phyloP scores from a whole-genome alignment of 2,113 vertebrate species.

The Gallinago media region DNA sequence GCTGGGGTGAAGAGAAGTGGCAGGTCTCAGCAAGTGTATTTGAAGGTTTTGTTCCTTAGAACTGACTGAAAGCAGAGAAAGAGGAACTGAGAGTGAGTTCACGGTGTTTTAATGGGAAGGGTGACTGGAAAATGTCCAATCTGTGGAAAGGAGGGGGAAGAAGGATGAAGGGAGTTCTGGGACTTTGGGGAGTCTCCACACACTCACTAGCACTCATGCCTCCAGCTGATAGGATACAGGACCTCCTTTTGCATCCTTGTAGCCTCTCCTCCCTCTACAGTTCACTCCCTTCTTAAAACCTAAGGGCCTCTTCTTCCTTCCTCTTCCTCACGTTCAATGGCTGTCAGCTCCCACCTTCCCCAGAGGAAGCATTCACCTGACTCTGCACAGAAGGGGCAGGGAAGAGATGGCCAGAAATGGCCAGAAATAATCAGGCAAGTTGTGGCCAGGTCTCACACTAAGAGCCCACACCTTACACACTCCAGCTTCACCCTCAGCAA shows the following conservation, averaged over 20 bases:
- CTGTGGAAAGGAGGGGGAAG: not conserved
- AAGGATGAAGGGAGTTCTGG: not conserved
- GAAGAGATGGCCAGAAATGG: not conserved
- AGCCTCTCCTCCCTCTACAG: not conserved
- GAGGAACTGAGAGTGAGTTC: not conserved
- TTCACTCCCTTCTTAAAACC: not conserved
- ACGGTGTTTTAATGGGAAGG: not conserved
- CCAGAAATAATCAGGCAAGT: not conserved
- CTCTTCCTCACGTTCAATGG: not conserved
- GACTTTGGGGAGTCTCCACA: not conserved
- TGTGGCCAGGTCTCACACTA: not conserved
- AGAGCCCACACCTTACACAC: not conserved
- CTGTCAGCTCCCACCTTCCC: not conserved
- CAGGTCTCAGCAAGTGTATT: not conserved
- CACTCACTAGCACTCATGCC: not conserved
- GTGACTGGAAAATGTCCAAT: not conserved
- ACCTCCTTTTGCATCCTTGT: not conserved
- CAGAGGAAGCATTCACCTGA: not conserved
- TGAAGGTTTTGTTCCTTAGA: not conserved
- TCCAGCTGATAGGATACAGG: not conserved
- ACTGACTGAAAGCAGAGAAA: not conserved
- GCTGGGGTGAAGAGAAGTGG: not conserved
- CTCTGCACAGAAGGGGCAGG: fast-evolving
- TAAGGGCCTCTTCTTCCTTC: not conserved
- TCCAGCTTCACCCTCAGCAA: not conserved